phyloP scores from a whole-genome alignment of 2,888 invertebrate genomes.

The Adelognathus sp. region DNA sequence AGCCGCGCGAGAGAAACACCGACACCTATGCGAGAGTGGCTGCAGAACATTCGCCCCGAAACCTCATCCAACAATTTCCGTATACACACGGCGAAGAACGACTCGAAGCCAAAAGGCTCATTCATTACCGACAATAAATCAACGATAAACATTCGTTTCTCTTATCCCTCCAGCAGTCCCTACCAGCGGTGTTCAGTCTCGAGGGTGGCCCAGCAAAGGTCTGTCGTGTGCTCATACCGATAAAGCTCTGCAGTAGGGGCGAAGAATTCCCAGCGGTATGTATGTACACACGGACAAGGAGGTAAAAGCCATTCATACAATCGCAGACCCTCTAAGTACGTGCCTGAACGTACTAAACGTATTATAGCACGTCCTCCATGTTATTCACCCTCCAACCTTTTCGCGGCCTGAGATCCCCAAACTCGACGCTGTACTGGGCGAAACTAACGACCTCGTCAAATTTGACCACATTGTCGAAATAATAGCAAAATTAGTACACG shows the following conservation, averaged over 20 bases:
- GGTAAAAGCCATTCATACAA: background rate
- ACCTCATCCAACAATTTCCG: slow-evolving; percentile 7
- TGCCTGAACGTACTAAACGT: too few species aligned
- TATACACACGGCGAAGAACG: background rate
- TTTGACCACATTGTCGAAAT: too few species aligned
- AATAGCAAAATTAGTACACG: too few species aligned
- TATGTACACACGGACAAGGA: too few species aligned
- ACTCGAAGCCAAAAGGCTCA: background rate
- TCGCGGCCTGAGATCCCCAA: too few species aligned
- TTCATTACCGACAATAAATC: slow-evolving; percentile 37
- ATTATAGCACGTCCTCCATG: too few species aligned
- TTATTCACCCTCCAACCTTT: too few species aligned
- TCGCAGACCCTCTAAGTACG: background rate
- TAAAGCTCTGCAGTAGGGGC: background rate
- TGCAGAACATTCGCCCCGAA: background rate
- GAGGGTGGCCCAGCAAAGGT: background rate
- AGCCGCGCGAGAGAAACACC: slow-evolving; percentile 19
- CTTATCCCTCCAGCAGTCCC: slow-evolving; percentile 13
- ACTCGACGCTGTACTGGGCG: too few species aligned
- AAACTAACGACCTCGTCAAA: too few species aligned
- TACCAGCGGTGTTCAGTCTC: background rate
- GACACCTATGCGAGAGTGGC: slow-evolving; percentile 33
- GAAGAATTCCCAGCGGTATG: background rate
- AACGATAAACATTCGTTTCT: slow-evolving; percentile 45
- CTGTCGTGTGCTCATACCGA: background rate